Conservation (phyloP, 2,797 vertebrate genomes). For the Eulemur rubriventer region DNA sequence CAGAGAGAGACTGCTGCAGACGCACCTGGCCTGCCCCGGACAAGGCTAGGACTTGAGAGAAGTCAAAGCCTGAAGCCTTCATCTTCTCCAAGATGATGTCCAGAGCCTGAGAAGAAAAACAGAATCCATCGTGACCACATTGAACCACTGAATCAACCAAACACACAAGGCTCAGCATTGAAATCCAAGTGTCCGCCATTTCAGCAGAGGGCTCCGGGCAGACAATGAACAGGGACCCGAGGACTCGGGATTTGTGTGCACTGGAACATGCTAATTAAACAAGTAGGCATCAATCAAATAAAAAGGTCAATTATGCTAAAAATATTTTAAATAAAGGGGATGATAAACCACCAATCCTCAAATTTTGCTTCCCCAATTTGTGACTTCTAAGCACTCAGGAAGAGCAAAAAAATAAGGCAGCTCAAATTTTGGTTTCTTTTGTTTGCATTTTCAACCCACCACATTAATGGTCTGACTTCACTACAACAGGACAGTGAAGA, state of each 20-base stretch:
- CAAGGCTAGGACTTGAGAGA: conserved; percentile 90
- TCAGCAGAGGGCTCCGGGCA: conserved; percentile 38
- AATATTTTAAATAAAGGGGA: conserved; percentile 51
- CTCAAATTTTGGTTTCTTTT: neutral
- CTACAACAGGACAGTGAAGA: neutral
- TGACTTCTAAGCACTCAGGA: neutral
- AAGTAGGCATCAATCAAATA: conserved; percentile 49
- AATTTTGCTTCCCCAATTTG: neutral
- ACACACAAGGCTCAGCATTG: conserved; percentile 44
- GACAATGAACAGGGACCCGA: conserved; percentile 60
- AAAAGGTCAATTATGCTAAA: conserved; percentile 3
- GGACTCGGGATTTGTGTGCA: conserved; percentile 56
- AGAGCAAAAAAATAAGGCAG: neutral
- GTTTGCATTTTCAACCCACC: neutral
- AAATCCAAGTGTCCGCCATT: conserved; percentile 50
- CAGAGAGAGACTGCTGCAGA: neutral
- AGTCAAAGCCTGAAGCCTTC: conserved; percentile 90
- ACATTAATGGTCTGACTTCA: neutral
- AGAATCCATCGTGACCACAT: conserved; percentile 40
- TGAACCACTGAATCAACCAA: conserved; percentile 49
- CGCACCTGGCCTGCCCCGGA: conserved; percentile 96
- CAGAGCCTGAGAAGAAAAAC: conserved; percentile 89
- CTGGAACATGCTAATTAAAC: conserved; percentile 56
- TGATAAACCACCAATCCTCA: conserved; percentile 1
- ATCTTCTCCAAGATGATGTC: conserved; percentile 93